These are phyloP conservation scores for Alitta virens DNA, from an alignment of 2,888 invertebrate genomes.

Conservation along the genomic window DNA sequence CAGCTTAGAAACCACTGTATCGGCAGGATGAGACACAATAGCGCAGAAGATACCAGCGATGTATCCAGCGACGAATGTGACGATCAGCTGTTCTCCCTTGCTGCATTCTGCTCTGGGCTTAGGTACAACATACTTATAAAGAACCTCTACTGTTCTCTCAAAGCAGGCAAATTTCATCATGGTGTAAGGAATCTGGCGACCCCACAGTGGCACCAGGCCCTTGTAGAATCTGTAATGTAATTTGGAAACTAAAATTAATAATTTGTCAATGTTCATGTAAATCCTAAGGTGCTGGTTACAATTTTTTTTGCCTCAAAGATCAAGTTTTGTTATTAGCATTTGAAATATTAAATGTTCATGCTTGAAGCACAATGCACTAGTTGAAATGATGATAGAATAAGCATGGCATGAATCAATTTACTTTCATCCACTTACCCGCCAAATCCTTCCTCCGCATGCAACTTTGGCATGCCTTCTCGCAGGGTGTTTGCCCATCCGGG, in stretches of 20 bases:
- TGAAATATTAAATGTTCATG: no score
- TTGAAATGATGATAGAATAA: no score
- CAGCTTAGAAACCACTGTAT: constrained; percentile 93
- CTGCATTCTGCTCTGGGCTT: constrained; percentile 88
- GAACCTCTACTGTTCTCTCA: constrained; percentile 89
- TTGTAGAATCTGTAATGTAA: constrained; percentile 94
- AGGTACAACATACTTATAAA: constrained; percentile 89
- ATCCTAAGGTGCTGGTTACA: no score
- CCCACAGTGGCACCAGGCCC: constrained; percentile 93
- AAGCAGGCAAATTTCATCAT: constrained; percentile 99
- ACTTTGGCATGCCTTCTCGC: constrained; percentile 87
- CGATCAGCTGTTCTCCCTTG: constrained; percentile 89
- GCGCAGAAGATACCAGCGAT: constrained; percentile 99
- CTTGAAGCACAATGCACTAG: no score
- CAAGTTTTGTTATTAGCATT: no score
- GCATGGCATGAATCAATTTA: no score
- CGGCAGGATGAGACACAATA: constrained; percentile 96
- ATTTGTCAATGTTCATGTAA: no score
- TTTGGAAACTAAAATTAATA: no score
- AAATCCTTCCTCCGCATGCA: constrained; percentile 82
- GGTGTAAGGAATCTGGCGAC: constrained; percentile 97
- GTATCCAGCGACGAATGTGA: constrained; percentile 94
- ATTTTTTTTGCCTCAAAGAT: no score
- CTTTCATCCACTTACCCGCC: constrained; percentile 63
- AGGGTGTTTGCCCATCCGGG: constrained; percentile 88